Conservation (phyloP, 2,888 invertebrate species). For the Pilophorus perplexus region DNA sequence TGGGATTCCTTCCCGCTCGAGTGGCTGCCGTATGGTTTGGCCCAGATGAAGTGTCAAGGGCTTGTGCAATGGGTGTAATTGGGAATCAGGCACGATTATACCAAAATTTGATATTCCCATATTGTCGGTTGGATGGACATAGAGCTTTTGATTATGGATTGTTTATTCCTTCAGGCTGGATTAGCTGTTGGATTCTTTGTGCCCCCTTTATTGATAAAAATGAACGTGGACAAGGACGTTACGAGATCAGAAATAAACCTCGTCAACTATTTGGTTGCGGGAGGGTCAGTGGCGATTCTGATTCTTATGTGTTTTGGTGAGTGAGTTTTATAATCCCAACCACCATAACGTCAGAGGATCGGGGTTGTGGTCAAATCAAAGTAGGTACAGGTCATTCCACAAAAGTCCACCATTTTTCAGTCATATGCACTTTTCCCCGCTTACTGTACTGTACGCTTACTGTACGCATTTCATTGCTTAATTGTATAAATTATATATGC, state of each 20-base stretch:
- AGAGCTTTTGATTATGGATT: too few relatives aligned
- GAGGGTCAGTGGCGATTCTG: neutral
- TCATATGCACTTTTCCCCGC: too few relatives aligned
- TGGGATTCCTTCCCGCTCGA: conserved; percentile 69
- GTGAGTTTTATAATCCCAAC: neutral
- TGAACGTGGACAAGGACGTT: neutral
- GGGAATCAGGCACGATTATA: conserved; percentile 91
- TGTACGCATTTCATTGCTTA: neutral
- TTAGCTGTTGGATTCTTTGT: conserved; percentile 83
- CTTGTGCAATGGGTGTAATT: conserved; percentile 96
- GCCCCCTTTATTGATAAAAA: conserved; percentile 56
- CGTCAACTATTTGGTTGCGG: neutral
- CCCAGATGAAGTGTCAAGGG: conserved; percentile 90
- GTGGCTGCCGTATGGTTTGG: conserved; percentile 98
- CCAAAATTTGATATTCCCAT: too few relatives aligned
- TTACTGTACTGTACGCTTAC: neutral
- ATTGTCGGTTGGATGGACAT: too few relatives aligned
- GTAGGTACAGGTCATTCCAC: too few relatives aligned
- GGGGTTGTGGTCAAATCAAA: too few relatives aligned
- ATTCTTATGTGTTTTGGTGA: neutral
- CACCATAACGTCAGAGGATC: too few relatives aligned
- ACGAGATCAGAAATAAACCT: neutral
- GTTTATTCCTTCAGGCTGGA: conserved; percentile 63
- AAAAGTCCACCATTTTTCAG: too few relatives aligned
- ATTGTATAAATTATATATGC: too few relatives aligned